Conservation (phyloP, 1,140 invertebrate genomes). For the Sogatella furcifera region DNA sequence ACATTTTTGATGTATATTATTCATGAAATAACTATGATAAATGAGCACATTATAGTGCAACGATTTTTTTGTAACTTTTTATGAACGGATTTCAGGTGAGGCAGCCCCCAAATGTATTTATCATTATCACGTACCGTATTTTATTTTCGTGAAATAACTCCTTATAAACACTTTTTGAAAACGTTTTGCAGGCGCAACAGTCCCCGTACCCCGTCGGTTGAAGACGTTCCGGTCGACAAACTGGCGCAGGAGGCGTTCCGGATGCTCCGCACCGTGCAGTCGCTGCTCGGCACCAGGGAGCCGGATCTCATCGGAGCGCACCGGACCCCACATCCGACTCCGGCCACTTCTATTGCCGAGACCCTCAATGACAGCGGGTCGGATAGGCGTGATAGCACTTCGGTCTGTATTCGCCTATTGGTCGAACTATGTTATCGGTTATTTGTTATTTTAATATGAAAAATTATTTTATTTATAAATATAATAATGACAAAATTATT, state of each 20-base stretch:
- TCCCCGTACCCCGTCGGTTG: constrained; percentile 28
- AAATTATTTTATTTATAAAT: too few species aligned
- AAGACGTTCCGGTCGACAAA: constrained; percentile 49
- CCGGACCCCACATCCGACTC: constrained; percentile 22
- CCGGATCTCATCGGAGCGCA: constrained; percentile 43
- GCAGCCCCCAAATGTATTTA: too few species aligned
- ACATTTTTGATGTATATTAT: too few species aligned
- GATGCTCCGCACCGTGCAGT: constrained; percentile 52
- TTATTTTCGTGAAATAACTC: too few species aligned
- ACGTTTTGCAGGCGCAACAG: constrained; percentile 32
- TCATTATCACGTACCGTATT: too few species aligned
- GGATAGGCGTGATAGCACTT: constrained; percentile 17
- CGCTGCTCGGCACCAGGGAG: constrained; percentile 48
- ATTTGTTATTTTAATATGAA: neutral
- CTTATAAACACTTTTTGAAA: too few species aligned
- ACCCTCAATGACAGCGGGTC: constrained; percentile 7
- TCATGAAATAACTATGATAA: too few species aligned
- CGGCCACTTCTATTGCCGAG: constrained; percentile 18
- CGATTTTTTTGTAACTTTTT: too few species aligned
- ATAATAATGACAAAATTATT: too few species aligned
- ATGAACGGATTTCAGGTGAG: too few species aligned
- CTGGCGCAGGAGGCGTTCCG: constrained; percentile 54
- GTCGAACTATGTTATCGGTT: neutral
- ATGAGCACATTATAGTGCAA: too few species aligned
- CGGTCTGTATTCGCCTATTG: constrained; percentile 12